Percentiles rank a stretch among this genome's conserved stretches.
Evolutionary conservation across 2,113 vertebrate species (phyloP).

Genomic region (Plestiodon gilberti): DNA sequence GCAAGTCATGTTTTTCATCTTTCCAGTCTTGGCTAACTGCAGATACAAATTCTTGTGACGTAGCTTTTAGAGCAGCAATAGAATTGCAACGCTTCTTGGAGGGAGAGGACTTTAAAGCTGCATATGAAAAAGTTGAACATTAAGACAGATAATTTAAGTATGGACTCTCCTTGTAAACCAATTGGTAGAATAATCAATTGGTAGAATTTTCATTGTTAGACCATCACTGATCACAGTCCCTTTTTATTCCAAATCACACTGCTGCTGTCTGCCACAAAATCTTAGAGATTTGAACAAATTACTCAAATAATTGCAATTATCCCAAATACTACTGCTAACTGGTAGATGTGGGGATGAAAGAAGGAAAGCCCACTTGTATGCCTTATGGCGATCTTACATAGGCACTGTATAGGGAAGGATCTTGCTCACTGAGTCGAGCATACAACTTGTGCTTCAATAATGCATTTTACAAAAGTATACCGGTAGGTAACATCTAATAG

Average conservation of each 20-base stretch:
- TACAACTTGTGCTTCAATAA: not conserved
- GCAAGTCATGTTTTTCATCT: conserved; percentile 81
- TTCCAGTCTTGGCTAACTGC: conserved; percentile 82
- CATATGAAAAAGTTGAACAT: conserved; percentile 44
- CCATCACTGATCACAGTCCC: not conserved
- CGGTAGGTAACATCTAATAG: not conserved
- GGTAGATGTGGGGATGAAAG: no score
- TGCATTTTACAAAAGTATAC: not conserved
- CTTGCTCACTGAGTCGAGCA: not conserved
- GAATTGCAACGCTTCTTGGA: conserved; percentile 92
- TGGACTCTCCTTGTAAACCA: conserved; percentile 4
- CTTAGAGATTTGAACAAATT: not conserved
- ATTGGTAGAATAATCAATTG: not conserved
- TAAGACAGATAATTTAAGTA: conserved; percentile 15
- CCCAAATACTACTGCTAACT: not conserved
- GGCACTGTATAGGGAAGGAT: not conserved
- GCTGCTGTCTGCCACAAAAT: not conserved
- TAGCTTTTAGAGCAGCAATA: conserved; percentile 89
- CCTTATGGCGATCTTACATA: not conserved
- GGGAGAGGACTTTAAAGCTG: conserved; percentile 91
- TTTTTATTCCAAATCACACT: not conserved
- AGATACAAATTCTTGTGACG: conserved; percentile 92
- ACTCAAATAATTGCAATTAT: not conserved
- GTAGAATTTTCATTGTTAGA: not conserved
- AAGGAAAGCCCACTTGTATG: no score